These are phyloP conservation scores for Apotomis betuletana DNA, from an alignment of 2,888 invertebrate genomes.

Conservation along the genomic window DNA sequence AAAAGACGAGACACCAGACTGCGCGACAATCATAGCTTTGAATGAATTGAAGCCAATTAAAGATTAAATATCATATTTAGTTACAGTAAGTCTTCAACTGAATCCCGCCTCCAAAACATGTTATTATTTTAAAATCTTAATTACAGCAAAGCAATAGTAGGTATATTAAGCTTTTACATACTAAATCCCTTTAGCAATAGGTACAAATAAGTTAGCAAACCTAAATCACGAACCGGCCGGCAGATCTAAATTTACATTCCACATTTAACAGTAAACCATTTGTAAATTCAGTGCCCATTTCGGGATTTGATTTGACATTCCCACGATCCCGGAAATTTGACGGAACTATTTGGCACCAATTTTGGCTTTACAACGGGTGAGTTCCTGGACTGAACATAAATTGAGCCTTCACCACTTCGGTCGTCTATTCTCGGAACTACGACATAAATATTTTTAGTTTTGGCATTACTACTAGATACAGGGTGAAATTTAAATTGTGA, in stretches of 20 bases:
- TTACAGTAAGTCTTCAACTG: too few relatives aligned
- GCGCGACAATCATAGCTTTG: too few relatives aligned
- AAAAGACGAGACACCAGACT: too few relatives aligned
- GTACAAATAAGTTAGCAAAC: neutral
- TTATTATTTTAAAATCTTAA: too few relatives aligned
- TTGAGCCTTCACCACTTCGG: slow-evolving; percentile 2
- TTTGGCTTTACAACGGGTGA: slow-evolving; percentile 16
- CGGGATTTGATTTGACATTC: slow-evolving; percentile 28
- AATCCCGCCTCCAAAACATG: too few relatives aligned
- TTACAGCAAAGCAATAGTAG: too few relatives aligned
- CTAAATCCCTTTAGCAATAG: too few relatives aligned
- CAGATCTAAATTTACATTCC: slow-evolving; percentile 8
- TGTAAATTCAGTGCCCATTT: slow-evolving; percentile 18
- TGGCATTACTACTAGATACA: neutral
- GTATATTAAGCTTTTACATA: too few relatives aligned
- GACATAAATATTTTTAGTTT: neutral
- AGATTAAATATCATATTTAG: too few relatives aligned
- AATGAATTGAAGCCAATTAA: too few relatives aligned
- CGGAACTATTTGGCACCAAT: slow-evolving; percentile 27
- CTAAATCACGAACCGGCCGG: neutral
- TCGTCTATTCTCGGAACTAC: neutral
- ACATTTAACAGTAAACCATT: slow-evolving; percentile 13
- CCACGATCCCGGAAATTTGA: slow-evolving; percentile 25
- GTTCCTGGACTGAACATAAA: slow-evolving; percentile 10
- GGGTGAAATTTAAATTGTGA: too few relatives aligned